Evolutionary conservation across 2,888 invertebrate genomes (phyloP), one percentile per base, ranked within the genome.

Genomic region (Orthosia gracilis): DNA sequence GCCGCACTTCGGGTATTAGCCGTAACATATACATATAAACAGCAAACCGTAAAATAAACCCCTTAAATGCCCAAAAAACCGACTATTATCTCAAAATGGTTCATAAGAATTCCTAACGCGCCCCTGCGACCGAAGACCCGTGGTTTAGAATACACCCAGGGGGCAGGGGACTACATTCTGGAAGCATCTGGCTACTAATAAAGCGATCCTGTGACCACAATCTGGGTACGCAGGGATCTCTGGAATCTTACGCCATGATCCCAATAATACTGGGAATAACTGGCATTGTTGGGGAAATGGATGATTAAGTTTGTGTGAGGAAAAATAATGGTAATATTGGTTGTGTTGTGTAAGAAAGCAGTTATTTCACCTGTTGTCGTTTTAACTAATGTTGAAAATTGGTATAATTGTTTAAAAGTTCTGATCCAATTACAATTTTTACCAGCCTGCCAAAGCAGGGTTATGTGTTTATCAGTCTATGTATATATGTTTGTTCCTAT

Each of bases 181-280:
- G 72, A 54, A 75, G 54, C 64, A 73, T 82, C 73, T 77, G 85
- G 73, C 62, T 73, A 73, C 71, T 85, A 82, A 84, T 85, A 84
- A 84, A 86, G 82, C 78, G 57, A 69, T 85, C 73, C 57, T 61
- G 49, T 75, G 63, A 85, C 86, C 87, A 82, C 87, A 86, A 82
- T 78, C 77, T 73, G 84, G 79, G 74, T 64, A 72, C 65, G 58
- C 62, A 45, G 63, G 76, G 70, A 61, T 76, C 73, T 64, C 52
- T 57, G 85, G 85, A 80, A 86, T 86, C 70, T 86, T 55, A 54
- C 50, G 3, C 21, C 45, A 72, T 57, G 61, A 73, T 62, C 71
- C 63, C 63, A 69, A 83, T 78, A 85, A 73, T 73, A 81, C 21
- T 73, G 67, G 67, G 90, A 91, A 13, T 91, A 91, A 50, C 78